Evolutionary conservation across 2,888 invertebrate species (phyloP), one percentile per base, ranked within the genome.

Genomic region (Tachina fera): DNA sequence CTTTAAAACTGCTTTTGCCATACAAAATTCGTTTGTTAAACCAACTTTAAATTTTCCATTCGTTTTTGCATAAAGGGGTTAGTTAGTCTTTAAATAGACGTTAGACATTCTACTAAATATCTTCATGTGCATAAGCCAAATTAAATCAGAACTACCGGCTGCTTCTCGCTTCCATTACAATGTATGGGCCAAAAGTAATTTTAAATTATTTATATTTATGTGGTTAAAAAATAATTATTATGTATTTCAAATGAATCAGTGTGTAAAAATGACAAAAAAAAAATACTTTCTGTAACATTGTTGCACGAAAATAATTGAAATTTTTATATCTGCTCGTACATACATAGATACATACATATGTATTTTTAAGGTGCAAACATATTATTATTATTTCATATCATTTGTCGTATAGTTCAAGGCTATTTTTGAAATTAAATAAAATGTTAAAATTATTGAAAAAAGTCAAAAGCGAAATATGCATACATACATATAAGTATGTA

Each of bases 231-330:
- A 67, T 22, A 43, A 43, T 43, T 2, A 41, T 43, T 31, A 22
- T 3, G 3, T 22, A 53, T 43, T 19, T 61, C 13, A 19, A 22
- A 61, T 74, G 74, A 74, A 61, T 61, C 74, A 74, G 49, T 51
- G 61, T 19, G 16, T 61, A 51, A 60, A 19, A 39, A 61, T 49
- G 31, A 49, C 14, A 39, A 49, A 58, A 60, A 31, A 39, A 49
- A 56, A 31, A n/a, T 45, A 14, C 19, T 22, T 14, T 43, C 14
- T 16, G n/a, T 45, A 68, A 68, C 22, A 41, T 68, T 77, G 68
- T 77, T 77, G 76, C 68, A 60, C 22, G 49, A 2, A 67, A 77
- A 77, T 58, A 49, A 60, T 49, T 67, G 41, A 68, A 77, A 67
- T 65, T 56, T 75, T 63, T 75, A 43, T 22, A 43, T 4, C 31